These are phyloP conservation scores for Macrotrachela quadricornifera DNA, from an alignment of 1,140 invertebrate species.

Conservation along the genomic window DNA sequence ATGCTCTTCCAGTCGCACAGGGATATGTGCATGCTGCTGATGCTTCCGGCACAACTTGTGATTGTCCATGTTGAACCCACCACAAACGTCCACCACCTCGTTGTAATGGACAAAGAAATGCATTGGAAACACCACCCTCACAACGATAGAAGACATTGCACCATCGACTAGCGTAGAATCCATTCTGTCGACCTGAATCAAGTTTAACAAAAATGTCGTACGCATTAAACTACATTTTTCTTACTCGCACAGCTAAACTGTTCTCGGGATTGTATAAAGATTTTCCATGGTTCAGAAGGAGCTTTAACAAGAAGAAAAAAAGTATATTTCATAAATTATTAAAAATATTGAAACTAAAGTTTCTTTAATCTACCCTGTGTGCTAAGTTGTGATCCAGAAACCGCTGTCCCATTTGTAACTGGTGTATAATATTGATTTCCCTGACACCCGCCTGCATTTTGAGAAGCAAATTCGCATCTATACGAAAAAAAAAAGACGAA, in stretches of 20 bases:
- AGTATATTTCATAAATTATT: too few relatives aligned
- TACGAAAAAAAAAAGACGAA: not conserved
- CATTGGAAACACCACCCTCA: not conserved
- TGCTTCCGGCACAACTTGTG: not conserved
- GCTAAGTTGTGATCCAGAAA: too few relatives aligned
- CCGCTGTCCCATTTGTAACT: not conserved
- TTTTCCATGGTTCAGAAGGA: slow-evolving; percentile 1
- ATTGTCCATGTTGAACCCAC: slow-evolving; percentile 2
- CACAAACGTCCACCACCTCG: not conserved
- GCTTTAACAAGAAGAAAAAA: not conserved
- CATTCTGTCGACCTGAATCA: not conserved
- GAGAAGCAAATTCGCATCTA: slow-evolving; percentile 3
- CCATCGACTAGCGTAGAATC: slow-evolving; percentile 8
- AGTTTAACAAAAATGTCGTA: not conserved
- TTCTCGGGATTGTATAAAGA: not conserved
- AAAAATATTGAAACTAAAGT: too few relatives aligned
- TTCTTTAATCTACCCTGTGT: too few relatives aligned
- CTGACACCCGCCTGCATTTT: not conserved
- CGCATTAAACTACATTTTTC: not conserved
- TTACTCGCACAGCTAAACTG: not conserved
- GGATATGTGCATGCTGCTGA: slow-evolving; percentile 6
- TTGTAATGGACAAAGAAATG: slow-evolving; percentile 7
- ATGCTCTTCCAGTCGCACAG: slow-evolving; percentile 1
- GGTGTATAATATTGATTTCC: not conserved
- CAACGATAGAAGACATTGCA: slow-evolving; percentile 9